phyloP scores from a whole-genome alignment of 2,888 invertebrate species.

The Xanthia icteritia region DNA sequence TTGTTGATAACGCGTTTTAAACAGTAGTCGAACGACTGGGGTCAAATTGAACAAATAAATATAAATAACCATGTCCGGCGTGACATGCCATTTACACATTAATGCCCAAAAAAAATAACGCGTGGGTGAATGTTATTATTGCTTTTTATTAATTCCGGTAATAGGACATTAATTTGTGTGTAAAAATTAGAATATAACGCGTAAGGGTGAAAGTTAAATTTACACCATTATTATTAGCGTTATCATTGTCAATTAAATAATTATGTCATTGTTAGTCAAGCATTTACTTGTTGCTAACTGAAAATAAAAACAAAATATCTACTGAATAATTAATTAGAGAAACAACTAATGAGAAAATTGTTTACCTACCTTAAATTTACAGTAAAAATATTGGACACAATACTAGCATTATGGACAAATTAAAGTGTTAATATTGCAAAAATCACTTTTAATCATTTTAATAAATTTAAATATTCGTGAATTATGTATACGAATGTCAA shows the following conservation, averaged over 20 bases:
- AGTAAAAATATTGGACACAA: not conserved
- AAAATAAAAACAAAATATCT: not conserved
- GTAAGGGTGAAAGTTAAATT: conserved; percentile 1
- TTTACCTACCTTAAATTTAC: not conserved
- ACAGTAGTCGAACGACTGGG: conserved; percentile 39
- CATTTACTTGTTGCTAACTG: not conserved
- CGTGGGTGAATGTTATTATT: conserved; percentile 25
- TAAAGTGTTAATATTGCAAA: not conserved
- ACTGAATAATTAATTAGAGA: not conserved
- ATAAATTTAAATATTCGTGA: not conserved
- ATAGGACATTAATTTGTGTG: conserved; percentile 10
- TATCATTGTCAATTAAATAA: conserved; percentile 4
- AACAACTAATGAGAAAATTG: not conserved
- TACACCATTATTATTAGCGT: not conserved
- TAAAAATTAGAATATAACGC: conserved; percentile 1
- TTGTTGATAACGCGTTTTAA: conserved; percentile 46
- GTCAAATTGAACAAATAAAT: conserved; percentile 54
- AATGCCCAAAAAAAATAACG: conserved; percentile 41
- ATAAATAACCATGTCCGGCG: conserved; percentile 40
- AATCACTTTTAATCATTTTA: not conserved
- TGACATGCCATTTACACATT: conserved; percentile 58
- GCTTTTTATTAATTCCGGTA: conserved; percentile 53
- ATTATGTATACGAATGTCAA: conserved; percentile 24
- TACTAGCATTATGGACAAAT: not conserved
- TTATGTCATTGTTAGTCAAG: not conserved